Percentiles rank a stretch among this genome's conserved stretches.
phyloP scores from a whole-genome alignment of 2,888 invertebrate genomes.

The Rhorus exstirpatorius region DNA sequence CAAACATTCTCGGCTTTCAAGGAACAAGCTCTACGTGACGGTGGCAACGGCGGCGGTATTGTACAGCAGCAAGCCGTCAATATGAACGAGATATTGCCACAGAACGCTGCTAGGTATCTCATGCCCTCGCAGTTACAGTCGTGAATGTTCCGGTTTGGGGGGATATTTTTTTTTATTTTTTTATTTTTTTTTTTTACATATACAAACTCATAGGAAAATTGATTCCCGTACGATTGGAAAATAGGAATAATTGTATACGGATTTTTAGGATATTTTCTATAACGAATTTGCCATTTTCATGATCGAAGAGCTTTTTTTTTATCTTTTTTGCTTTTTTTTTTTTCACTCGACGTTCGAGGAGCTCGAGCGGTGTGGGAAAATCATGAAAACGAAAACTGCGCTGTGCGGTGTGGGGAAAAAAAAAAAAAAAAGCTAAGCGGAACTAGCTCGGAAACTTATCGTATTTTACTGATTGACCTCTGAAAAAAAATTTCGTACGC shows the following conservation, averaged over 20 bases:
- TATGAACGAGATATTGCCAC: constrained; percentile 84
- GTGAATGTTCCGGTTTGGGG: not conserved
- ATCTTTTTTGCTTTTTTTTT: not conserved
- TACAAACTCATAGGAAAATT: constrained; percentile 29
- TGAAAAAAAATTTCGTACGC: too few relatives aligned
- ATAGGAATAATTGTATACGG: constrained; percentile 39
- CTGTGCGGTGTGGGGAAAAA: too few relatives aligned
- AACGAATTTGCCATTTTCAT: not conserved
- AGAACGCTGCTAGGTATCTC: constrained; percentile 84
- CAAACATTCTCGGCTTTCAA: constrained; percentile 83
- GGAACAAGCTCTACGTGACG: constrained; percentile 82
- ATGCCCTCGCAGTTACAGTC: constrained; percentile 83
- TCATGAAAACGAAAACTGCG: constrained; percentile 1
- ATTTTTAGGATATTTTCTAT: not conserved
- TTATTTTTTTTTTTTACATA: too few relatives aligned
- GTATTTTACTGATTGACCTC: too few relatives aligned
- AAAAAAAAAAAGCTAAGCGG: too few relatives aligned
- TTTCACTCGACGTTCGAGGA: not conserved
- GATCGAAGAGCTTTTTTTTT: too few relatives aligned
- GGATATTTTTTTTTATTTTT: too few relatives aligned
- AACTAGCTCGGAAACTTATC: too few relatives aligned
- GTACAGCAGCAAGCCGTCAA: constrained; percentile 82
- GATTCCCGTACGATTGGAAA: constrained; percentile 15
- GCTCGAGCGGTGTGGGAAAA: too few relatives aligned
- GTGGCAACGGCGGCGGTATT: constrained; percentile 72